Evolutionary conservation across 2,797 vertebrate species (phyloP).

Genomic region (Jordanella pulchra): DNA sequence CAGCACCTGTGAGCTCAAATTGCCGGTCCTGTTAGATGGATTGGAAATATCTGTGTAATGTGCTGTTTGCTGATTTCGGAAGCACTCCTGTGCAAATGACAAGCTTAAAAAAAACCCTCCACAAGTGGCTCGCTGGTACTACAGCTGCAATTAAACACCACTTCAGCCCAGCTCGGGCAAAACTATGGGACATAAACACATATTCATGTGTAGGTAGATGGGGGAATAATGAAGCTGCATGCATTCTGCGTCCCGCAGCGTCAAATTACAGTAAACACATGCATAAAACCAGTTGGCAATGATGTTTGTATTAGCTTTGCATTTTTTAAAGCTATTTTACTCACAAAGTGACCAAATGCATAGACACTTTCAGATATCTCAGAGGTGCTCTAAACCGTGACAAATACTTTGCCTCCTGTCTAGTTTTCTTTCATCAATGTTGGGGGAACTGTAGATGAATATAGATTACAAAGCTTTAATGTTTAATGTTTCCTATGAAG

Average conservation of each 20-base stretch:
- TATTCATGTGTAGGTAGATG: neutral
- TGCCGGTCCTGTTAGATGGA: slow-evolving; percentile 27
- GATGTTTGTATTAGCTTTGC: neutral
- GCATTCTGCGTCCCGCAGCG: neutral
- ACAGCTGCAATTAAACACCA: slow-evolving; percentile 36
- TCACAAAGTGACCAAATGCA: neutral
- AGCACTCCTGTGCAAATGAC: slow-evolving; percentile 44
- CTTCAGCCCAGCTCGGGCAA: slow-evolving; percentile 6
- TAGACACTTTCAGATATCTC: neutral
- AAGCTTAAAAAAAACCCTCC: slow-evolving; percentile 31
- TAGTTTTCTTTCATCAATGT: neutral
- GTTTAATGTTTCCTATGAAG: neutral
- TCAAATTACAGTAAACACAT: neutral
- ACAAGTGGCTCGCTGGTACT: slow-evolving; percentile 17
- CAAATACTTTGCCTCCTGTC: neutral
- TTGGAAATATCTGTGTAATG: slow-evolving; percentile 49
- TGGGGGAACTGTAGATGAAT: neutral
- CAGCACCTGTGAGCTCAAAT: slow-evolving; percentile 57
- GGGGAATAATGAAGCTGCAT: neutral
- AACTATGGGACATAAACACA: slow-evolving; percentile 9
- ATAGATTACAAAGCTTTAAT: neutral
- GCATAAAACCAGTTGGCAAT: neutral
- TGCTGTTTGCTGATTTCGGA: slow-evolving; percentile 47
- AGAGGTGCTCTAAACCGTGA: neutral
- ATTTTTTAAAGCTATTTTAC: neutral